phyloP scores from a whole-genome alignment of 2,797 vertebrate species.

The Streptopelia turtur region DNA sequence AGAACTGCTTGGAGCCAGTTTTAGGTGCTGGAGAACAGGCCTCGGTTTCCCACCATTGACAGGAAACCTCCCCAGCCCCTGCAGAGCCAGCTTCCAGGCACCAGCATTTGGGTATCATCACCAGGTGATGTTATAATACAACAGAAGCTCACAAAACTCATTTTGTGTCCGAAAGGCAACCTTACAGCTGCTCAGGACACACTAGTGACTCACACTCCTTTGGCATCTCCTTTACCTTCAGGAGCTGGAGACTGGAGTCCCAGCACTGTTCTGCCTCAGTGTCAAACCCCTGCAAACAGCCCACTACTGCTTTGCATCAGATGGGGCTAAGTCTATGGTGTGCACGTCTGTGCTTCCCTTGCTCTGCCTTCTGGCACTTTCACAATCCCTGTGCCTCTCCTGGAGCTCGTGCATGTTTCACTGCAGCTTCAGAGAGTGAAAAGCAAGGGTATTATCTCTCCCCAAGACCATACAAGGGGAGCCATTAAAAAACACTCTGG shows the following conservation, averaged over 20 bases:
- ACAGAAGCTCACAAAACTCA: neutral
- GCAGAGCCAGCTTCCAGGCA: neutral
- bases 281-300: neutral
- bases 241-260: neutral
- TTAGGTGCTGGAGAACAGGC: neutral
- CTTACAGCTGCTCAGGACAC: neutral
- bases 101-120: neutral
- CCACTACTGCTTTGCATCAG: fast-evolving
- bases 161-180: neutral
- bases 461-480: neutral
- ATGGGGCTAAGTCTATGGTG: neutral
- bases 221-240: neutral
- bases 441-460: neutral
- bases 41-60: neutral
- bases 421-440: neutral
- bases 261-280: neutral
- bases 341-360: neutral
- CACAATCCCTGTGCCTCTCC: neutral
- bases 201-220: neutral
- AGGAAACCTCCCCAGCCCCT: fast-evolving
- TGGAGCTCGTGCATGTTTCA: fast-evolving
- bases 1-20: neutral
- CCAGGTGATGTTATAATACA: neutral
- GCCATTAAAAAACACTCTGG: neutral
- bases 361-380: neutral